phyloP scores from a whole-genome alignment of 2,888 invertebrate genomes.

The Parelbella ahira region DNA sequence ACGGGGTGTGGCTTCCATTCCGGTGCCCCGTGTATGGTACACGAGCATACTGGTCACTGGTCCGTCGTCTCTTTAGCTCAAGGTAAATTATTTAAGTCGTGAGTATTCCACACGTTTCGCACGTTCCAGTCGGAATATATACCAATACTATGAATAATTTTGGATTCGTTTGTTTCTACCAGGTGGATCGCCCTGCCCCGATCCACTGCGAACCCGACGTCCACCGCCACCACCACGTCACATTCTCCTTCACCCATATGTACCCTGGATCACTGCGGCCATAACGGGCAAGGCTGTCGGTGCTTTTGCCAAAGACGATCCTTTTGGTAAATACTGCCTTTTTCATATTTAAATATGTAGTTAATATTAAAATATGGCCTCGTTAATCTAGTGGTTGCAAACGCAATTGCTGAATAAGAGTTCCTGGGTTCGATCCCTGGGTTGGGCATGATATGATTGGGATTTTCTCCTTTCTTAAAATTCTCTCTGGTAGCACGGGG shows the following conservation, averaged over 20 bases:
- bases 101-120: no score
- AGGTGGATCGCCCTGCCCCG: slow-evolving; percentile 60
- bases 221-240: slow-evolving; percentile 52
- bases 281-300: slow-evolving; percentile 58
- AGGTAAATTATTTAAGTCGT: no score
- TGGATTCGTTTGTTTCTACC: slow-evolving; percentile 4
- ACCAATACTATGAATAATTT: no score
- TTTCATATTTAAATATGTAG: no score
- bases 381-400: no score
- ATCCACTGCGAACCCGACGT: slow-evolving; percentile 49
- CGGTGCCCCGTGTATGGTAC: slow-evolving; percentile 59
- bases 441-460: no score
- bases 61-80: slow-evolving; percentile 52
- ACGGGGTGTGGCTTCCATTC: slow-evolving; percentile 63
- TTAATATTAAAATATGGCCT: no score
- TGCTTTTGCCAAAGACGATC: slow-evolving; percentile 57
- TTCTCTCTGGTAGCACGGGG: no score
- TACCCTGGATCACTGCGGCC: slow-evolving; percentile 65
- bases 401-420: no score
- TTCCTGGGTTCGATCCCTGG: no score
- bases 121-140: no score
- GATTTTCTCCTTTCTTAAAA: no score
- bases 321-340: slow-evolving; percentile 49
- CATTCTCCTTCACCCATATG: slow-evolving; percentile 56
- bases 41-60: slow-evolving; percentile 69